Evolutionary conservation across 2,797 vertebrate species (phyloP).

Genomic region (Sarcoramphus papa): DNA sequence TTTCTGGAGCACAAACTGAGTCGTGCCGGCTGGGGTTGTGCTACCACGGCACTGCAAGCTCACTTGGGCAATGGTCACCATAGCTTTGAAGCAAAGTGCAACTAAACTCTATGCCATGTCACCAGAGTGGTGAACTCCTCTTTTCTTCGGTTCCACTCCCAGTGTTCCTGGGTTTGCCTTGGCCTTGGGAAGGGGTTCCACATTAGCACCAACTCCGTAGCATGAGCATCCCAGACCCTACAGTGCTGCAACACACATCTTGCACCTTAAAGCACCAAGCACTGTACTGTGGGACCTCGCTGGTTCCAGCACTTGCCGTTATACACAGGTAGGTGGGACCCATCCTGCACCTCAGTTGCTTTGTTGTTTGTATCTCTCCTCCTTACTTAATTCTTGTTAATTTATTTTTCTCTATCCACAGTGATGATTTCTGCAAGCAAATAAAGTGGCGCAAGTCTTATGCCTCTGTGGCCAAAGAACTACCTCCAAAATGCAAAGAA

Average conservation of each 20-base stretch:
- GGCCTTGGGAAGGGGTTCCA: neutral
- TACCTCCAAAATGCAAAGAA: neutral
- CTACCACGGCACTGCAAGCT: neutral
- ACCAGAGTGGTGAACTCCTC: neutral
- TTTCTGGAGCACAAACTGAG: neutral
- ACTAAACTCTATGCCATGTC: neutral
- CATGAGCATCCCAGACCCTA: too few relatives aligned
- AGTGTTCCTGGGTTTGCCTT: neutral
- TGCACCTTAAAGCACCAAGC: neutral
- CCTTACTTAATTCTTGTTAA: neutral
- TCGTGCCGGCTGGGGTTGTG: rapidly evolving
- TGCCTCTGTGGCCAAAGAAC: neutral
- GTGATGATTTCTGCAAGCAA: neutral
- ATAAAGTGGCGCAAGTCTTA: neutral
- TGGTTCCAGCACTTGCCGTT: neutral
- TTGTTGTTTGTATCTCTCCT: neutral
- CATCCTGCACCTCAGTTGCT: neutral
- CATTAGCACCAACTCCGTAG: neutral
- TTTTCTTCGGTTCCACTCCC: neutral
- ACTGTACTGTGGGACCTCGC: neutral
- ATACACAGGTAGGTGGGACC: neutral
- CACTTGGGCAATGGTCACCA: neutral
- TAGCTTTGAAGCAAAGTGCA: neutral
- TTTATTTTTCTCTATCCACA: neutral
- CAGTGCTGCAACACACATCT: neutral